A percentile compares a stretch with the other conserved stretches of the same genome.
Evolutionary conservation across 2,113 vertebrate species (phyloP).

Genomic region (Myrmecophaga tridactyla): DNA sequence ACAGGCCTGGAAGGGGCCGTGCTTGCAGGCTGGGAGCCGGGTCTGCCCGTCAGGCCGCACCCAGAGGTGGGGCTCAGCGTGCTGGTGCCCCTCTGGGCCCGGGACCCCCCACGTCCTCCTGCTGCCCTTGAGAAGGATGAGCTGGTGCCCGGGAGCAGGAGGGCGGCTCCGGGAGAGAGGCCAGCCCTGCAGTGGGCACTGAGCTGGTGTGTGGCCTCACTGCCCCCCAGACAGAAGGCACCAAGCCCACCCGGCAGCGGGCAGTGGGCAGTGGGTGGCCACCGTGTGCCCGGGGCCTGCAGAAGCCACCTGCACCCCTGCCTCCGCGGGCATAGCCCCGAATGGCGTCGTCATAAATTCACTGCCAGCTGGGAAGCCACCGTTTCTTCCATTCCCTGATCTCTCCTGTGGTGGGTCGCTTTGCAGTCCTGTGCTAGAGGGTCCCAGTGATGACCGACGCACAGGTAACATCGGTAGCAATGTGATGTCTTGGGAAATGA

Average conservation of each 20-base stretch:
- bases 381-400: neutral
- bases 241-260: no score
- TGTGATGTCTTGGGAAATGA: neutral
- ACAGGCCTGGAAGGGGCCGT: neutral
- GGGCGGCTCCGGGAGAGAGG: neutral
- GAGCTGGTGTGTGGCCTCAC: no score
- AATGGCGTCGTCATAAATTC: neutral
- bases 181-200: no score
- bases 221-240: no score
- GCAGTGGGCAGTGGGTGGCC: no score
- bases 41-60: neutral
- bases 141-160: neutral
- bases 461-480: neutral
- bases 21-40: neutral
- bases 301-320: neutral
- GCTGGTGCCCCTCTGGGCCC: no score
- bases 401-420: neutral
- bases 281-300: no score
- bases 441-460: neutral
- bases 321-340: neutral
- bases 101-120: no score
- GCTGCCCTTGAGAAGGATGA: no score
- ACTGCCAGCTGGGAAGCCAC: neutral
- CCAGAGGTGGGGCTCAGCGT: neutral
- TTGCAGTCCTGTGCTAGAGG: neutral